Conservation (phyloP, 2,113 vertebrate species). For the Gallinago jamesoni region DNA sequence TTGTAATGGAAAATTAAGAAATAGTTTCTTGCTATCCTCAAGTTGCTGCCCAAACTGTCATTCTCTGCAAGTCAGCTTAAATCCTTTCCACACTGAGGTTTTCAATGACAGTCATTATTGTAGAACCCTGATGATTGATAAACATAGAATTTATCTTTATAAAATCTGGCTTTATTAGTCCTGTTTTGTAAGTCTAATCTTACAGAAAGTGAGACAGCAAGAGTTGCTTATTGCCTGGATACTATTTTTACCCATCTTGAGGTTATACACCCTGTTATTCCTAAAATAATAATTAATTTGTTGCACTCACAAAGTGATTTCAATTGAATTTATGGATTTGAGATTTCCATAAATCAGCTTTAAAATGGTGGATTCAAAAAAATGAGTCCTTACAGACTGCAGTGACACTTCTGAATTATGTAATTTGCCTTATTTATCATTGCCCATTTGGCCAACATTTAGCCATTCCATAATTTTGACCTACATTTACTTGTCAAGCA, state of each 20-base stretch:
- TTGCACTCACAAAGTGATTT: background rate
- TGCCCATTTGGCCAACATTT: background rate
- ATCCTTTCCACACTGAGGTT: background rate
- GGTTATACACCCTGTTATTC: background rate
- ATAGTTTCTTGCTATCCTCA: background rate
- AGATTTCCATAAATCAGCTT: background rate
- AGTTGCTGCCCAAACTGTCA: background rate
- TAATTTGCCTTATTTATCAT: background rate
- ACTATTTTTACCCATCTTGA: background rate
- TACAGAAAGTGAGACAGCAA: background rate
- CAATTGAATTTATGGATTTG: background rate
- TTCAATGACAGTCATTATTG: background rate
- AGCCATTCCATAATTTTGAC: background rate
- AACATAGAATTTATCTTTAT: background rate
- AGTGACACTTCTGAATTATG: background rate
- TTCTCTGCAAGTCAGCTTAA: background rate
- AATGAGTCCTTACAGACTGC: background rate
- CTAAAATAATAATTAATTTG: background rate
- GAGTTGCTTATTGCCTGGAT: background rate
- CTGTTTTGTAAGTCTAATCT: background rate
- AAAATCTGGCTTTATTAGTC: background rate
- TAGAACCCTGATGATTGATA: background rate
- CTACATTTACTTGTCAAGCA: background rate
- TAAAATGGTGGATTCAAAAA: background rate
- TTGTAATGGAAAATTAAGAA: background rate